Base-by-base conservation (phyloP, 2,888 invertebrate genomes). In the Rapana venosa region DNA sequence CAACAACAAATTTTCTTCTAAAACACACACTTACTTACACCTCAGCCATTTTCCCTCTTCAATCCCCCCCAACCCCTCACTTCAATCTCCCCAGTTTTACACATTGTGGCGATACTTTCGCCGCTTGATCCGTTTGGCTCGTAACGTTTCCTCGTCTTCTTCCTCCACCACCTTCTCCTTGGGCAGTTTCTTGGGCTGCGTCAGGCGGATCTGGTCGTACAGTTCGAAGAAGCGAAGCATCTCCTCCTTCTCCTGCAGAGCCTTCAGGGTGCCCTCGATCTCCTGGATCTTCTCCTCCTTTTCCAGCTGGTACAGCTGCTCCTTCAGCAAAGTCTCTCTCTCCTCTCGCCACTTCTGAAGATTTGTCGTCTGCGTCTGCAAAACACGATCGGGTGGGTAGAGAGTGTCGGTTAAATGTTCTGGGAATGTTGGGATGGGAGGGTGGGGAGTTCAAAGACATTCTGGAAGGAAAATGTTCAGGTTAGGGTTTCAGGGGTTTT, bases 161-260 rank as follows among this genome's bases (percentile, higher is more conserved):
- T 91, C 91, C 26, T 89, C 90, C 20, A 90, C 91, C 26, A 74
- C 36, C 20, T 88, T 85, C 66, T 79, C 87, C 35, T 88, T 87
- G 0, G 90, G 91, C 32, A 85, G n/a, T 22, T 89, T 35, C 86
- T 90, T 91, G 13, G 92, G 92, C 36, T 94, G 66, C n/a, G 91
- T 90, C 13, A 92, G 35, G 8, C 88, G 56, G 56, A 96, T 93
- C 87, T 94, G 89, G 47, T 94, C 92, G 84, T 92, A 85, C 81
- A 93, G 88, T 58, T 95, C 95, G 92, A 94, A 95, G 89, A 93
- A 95, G 8, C 93, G 91, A 84, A 95, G 89, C 70, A 94, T 84
- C 88, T 95, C 95, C 90, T 95, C 95, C 70, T 94, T 94, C 89
- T 94, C 93, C 85, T 94, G 93, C n/a, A 95, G 70, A 22, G 93